Conservation (phyloP, 1,140 invertebrate species). For the Drosophila carrolli region DNA sequence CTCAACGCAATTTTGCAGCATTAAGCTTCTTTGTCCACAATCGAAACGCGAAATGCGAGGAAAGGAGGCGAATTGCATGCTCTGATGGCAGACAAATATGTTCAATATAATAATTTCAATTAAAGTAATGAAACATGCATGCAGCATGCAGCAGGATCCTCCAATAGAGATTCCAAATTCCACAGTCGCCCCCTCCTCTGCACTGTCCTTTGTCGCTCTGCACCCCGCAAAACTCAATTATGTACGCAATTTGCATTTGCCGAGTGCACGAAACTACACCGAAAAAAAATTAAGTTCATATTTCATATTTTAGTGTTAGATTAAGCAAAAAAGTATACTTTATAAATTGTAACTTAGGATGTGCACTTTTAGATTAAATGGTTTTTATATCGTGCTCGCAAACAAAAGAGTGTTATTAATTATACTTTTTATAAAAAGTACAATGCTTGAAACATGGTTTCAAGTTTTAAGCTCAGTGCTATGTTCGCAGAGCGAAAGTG, state of each 20-base stretch:
- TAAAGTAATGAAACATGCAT: constrained; percentile 72
- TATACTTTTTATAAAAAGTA: too few species aligned
- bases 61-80: constrained; percentile 1
- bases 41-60: neutral
- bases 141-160: constrained; percentile 11
- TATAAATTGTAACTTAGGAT: too few species aligned
- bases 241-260: constrained; percentile 59
- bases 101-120: constrained; percentile 71
- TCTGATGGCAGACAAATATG: constrained; percentile 38
- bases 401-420: too few species aligned
- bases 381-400: too few species aligned
- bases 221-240: constrained; percentile 63
- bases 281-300: neutral
- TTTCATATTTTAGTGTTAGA: too few species aligned
- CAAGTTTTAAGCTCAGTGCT: neutral
- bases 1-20: constrained; percentile 20
- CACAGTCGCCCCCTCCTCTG: neutral
- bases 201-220: neutral
- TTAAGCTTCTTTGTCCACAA: constrained; percentile 28
- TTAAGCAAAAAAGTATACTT: too few species aligned
- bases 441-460: too few species aligned
- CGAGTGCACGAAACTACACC: constrained; percentile 13
- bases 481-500: constrained; percentile 6
- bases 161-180: constrained; percentile 16
- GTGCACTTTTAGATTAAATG: too few species aligned